Percentiles rank a stretch among this genome's conserved stretches.
Conservation (phyloP, 2,113 vertebrate species). For the Balaeniceps rex region DNA sequence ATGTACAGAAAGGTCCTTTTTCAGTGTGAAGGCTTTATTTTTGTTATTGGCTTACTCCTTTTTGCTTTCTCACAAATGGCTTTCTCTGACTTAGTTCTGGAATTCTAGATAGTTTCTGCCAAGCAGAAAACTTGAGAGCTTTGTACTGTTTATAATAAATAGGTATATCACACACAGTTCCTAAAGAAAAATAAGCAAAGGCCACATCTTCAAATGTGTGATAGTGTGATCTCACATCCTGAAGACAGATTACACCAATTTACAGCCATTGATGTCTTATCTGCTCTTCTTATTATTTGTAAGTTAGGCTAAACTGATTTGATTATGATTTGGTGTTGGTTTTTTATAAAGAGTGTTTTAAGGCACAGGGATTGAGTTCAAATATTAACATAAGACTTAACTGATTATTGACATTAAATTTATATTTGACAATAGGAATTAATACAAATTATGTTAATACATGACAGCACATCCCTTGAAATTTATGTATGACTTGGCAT, state of each 20-base stretch:
- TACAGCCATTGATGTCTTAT: not conserved
- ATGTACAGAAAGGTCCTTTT: not conserved
- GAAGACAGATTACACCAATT: not conserved
- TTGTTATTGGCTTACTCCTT: not conserved
- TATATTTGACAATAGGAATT: not conserved
- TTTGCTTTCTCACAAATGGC: not conserved
- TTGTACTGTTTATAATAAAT: not conserved
- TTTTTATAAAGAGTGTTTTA: not conserved
- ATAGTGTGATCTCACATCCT: not conserved
- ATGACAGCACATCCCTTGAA: not conserved
- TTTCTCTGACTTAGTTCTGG: not conserved
- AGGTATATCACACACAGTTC: not conserved
- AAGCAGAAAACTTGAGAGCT: not conserved
- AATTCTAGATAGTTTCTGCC: not conserved
- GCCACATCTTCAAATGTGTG: not conserved
- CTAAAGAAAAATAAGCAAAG: not conserved
- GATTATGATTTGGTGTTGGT: not conserved
- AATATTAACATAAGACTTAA: not conserved
- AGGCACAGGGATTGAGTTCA: not conserved
- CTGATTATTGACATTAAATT: not conserved
- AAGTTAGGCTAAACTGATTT: not conserved
- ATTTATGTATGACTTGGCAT: not conserved
- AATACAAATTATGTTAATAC: not conserved
- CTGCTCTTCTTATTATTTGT: not conserved
- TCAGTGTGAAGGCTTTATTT: not conserved